Conservation (phyloP, 2,888 invertebrate genomes). For the Toxonevra muliebris region DNA sequence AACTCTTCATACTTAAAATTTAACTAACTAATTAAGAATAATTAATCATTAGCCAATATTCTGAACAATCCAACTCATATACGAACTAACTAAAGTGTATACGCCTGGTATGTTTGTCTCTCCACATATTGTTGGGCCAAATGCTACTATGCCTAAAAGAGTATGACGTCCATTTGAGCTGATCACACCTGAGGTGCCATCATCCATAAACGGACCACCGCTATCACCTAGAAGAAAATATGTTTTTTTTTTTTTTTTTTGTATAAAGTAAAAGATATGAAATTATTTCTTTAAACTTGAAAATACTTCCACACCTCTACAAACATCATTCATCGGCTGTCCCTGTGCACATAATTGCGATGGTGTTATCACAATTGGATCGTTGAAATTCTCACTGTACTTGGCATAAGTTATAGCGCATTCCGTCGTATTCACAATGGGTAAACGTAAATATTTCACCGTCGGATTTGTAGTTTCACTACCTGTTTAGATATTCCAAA, state of each 20-base stretch:
- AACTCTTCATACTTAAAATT: background rate
- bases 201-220: conserved; percentile 67
- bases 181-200: conserved; percentile 48
- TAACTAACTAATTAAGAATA: background rate
- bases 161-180: conserved; percentile 48
- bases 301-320: conserved; percentile 66
- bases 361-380: conserved; percentile 62
- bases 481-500: conserved; percentile 25
- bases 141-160: conserved; percentile 71
- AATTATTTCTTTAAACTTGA: conserved; percentile 55
- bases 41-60: conserved; percentile 41
- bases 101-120: conserved; percentile 71
- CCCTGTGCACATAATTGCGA: conserved; percentile 64
- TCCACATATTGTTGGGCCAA: conserved; percentile 72
- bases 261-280: conserved; percentile 44
- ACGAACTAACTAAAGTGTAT: conserved; percentile 71
- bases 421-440: conserved; percentile 62
- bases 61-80: conserved; percentile 69
- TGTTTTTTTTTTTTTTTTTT: background rate
- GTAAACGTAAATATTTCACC: conserved; percentile 65
- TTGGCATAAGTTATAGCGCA: conserved; percentile 63
- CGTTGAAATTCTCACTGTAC: conserved; percentile 62
- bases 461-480: conserved; percentile 37
- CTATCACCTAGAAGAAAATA: conserved; percentile 67
- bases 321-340: conserved; percentile 62